Base-by-base conservation (phyloP, 2,797 vertebrate species). In the Micromesistius poutassou region DNA sequence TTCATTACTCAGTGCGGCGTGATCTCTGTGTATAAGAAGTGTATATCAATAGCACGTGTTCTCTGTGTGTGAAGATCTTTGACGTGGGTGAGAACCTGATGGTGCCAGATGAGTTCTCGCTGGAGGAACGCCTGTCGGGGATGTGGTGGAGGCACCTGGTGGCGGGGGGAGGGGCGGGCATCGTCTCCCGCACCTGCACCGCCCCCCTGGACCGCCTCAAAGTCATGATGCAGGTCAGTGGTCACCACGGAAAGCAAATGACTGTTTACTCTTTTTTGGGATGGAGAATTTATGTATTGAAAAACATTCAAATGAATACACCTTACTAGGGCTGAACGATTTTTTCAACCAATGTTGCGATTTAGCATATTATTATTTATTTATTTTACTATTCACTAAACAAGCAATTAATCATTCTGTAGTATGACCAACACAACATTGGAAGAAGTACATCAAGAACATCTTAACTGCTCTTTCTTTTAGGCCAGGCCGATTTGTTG, bases 81-180 rank as follows among this genome's bases (percentile, higher is more conserved):
- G 97, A 99, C 62, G 95, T 99, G 16, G 98, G 98, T 2, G 97
- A 99, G 87, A 98, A 97, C 84, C 84, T 98, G 86, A 95, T 96
- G 0, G 97, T 99, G 0, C 98, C 97, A 0, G 97, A 99, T 78
- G 97, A 99, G 71, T 99, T 98, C 93, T 98, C 97, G 0, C 85
- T 93, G 8, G 96, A 99, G 84, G 98, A 99, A 89, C 96, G 95
- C 81, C 93, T 93, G 90, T 98, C 96, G 0, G 98, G 98, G 1
- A 97, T 97, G 96, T 98, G 96, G 97, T 99, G 97, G 97, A 94
- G 96, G 72, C 97, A 98, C 81, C 94, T 99, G 83, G 96, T 97
- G 8, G 97, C 97, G 0, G 98, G 98, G 46, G 98, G 97, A 22
- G 96, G 94, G 74, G 97, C 97, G 0, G 98, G 97, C 22, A 97